Base-by-base conservation (phyloP, 2,888 invertebrate species). In the Meteorus colon region DNA sequence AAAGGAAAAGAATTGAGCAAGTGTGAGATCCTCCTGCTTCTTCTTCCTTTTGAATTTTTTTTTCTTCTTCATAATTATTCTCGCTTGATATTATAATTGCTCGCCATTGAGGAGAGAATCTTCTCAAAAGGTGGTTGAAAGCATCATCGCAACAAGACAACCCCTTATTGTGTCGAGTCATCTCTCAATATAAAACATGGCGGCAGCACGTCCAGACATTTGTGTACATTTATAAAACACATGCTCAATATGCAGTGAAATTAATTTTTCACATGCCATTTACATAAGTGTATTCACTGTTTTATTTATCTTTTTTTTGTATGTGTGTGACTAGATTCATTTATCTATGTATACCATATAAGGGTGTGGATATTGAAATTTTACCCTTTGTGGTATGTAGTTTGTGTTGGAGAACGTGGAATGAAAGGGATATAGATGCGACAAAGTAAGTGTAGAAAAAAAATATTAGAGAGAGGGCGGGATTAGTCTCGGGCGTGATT, bases 281-380 rank as follows among this genome's bases (percentile, higher is more conserved):
- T 86, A 87, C 85, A 87, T 88, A 88, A 87, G 85, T 87, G 86
- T 87, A 84, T 82, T 82, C 81, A 82, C 31, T 34, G 31, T 31
- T n/a, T 62, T 29, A 31, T 29, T 62, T 31, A n/a, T 29, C 16
- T 34, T 16, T 10, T 31, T 31, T 16, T 63, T 83, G 74, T 70
- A 1, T 63, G 12, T 27, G 60, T 78, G 86, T 84, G 79, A 85
- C 85, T 85, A 82, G 84, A 87, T 87, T 85, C 87, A 86, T 87
- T 82, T 76, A 81, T 66, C 77, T 67, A 72, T 74, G 59, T 55
- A 37, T 59, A 63, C 4, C n/a, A 14, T 48, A 31, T 16, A 55
- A 34, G 60, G 66, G 34, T 41, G 60, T 60, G 68, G 55, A 59
- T 34, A 60, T 19, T 55, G 29, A 41, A 68, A 48, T 29, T 29